Evolutionary conservation across 2,888 invertebrate genomes (phyloP), one percentile per base, ranked within the genome.

Genomic region (Endomychus coccineus): DNA sequence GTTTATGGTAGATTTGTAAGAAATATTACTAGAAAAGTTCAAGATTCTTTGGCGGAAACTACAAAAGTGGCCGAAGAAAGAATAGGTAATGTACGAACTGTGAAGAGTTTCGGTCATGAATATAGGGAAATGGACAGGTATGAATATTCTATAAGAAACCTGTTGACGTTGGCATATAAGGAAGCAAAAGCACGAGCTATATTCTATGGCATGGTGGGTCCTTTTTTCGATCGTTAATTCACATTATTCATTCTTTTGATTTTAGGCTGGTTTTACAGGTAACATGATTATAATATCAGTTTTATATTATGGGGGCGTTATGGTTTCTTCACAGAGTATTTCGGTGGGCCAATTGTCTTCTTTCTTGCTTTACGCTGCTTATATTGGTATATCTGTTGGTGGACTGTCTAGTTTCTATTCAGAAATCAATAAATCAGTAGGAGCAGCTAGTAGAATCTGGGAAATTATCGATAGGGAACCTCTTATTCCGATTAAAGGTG

Each of bases 371-470:
- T 97, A 97, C 58, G 94, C 96, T 0, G 91, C 86, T 0, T 95
- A 94, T 55, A 87, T 92, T 10, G 92, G 91, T 7, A 77, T 94
- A 16, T 90, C 94, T 22, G 77, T 95, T 22, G 83, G 84, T 28
- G 91, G 92, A 7, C 61, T 96, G n/a, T 86, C 88, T 28, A 84
- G 81, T 49, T 95, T 95, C 64, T 97, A 95, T 61, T 83, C 91
- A 0, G 95, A 96, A 58, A 62, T 96, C 44, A 96, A 94, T 68
- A 87, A 86, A 59, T 94, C 92, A 0, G 66, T 97, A 2, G 97
- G 96, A 0, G 92, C 96, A 0, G 89, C 90, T 2, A 75, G 82
- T 1, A 74, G 95, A 34, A 70, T 97, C 14, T 95, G 91, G 83
- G 83, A 91, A 58, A 77, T 97, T 36, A 77, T 90, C 31, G 90